Base-by-base conservation (phyloP, 2,113 vertebrate species). In the Lepisosteus osseus region DNA sequence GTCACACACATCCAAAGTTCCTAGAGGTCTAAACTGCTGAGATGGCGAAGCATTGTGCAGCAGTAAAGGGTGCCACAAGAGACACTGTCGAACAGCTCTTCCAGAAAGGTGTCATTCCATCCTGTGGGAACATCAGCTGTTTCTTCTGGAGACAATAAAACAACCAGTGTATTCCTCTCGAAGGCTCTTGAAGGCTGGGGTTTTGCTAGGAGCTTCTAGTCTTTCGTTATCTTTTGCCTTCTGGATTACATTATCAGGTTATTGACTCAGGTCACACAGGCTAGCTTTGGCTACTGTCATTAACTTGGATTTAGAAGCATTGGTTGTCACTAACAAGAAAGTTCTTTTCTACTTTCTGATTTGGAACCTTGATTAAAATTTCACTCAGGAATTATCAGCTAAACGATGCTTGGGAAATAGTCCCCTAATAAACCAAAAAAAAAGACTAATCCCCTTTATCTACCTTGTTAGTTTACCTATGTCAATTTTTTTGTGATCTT, bases 301-400 rank as follows among this genome's bases (percentile, higher is more conserved):
- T 71, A 72, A 68, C 45, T 61, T 43, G 67, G 47, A 45, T 43
- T 70, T 47, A 70, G 69, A 62, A 4, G 59, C 51, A 57, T 70
- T 65, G 68, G 59, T 40, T 56, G 68, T 67, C 54, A 75, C 66
- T 61, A 77, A 77, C 44, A 68, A 73, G 65, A 72, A 68, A 69
- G 59, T 72, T 68, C 70, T 76, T 68, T 78, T 45, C 57, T 40
- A 61, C 44, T 67, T 65, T 67, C 57, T 61, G 67, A 72, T 72
- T 71, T 61, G 57, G 69, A 70, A 75, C 70, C 72, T 75, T 79
- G 72, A 79, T 77, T 76, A 71, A 68, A 71, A 65, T 73, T 72
- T 72, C 71, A 61, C 61, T 51, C 56, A 65, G 59, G 56, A 73
- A 72, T 68, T 71, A 72, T 54, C 40, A 42, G 72, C 67, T 57